Evolutionary conservation across 2,888 invertebrate genomes (phyloP), one percentile per base, ranked within the genome.

Genomic region (Gasteruption jaculator): DNA sequence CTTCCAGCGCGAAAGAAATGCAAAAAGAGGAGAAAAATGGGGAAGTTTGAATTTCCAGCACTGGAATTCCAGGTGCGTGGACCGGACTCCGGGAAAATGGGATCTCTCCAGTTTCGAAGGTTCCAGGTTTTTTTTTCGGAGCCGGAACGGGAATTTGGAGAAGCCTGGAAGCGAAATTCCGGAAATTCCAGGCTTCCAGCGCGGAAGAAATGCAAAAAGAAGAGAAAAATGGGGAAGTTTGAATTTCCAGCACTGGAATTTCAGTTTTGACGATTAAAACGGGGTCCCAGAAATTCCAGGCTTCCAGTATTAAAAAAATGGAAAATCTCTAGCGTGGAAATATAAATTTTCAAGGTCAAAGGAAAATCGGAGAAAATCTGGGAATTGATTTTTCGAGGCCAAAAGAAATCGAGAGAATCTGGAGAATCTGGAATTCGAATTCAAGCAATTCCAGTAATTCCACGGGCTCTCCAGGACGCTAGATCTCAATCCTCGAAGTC

Each of bases 361-460:
- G n/a, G n/a, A n/a, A n/a, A n/a, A n/a, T n/a, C n/a, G n/a, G n/a
- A n/a, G n/a, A n/a, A n/a, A n/a, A n/a, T n/a, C n/a, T n/a, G n/a
- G n/a, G n/a, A n/a, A n/a, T n/a, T n/a, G n/a, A n/a, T n/a, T n/a
- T n/a, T n/a, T n/a, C n/a, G n/a, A n/a, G n/a, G n/a, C n/a, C n/a
- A n/a, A n/a, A n/a, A n/a, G n/a, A n/a, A n/a, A n/a, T n/a, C n/a
- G n/a, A n/a, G n/a, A n/a, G n/a, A n/a, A n/a, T n/a, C n/a, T n/a
- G n/a, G n/a, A n/a, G n/a, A n/a, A n/a, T n/a, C n/a, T n/a, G n/a
- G 8, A 24, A 24, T 32, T 24, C n/a, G 24, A 24, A 8, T 8
- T 24, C n/a, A 24, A 8, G 24, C 24, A 24, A 8, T 24, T 24
- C n/a, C 24, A n/a, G 7, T 8, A 24, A 8, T 45, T 46, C 20